Percentiles rank a stretch among this genome's conserved stretches.
Conservation (phyloP, 2,113 vertebrate genomes). For the Apeltes quadracus region DNA sequence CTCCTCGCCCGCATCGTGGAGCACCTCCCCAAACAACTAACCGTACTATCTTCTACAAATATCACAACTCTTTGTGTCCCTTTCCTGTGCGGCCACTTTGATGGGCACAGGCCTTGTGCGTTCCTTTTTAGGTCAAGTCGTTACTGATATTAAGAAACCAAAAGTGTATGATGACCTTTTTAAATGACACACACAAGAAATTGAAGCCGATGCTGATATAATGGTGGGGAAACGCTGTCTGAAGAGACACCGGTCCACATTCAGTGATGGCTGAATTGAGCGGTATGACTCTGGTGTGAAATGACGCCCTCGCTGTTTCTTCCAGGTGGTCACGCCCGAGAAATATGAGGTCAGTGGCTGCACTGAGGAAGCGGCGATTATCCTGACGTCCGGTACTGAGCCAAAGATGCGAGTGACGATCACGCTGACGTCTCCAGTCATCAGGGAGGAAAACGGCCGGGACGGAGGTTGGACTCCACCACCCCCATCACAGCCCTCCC, state of each 20-base stretch:
- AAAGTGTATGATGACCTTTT: neutral
- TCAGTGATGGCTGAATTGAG: neutral
- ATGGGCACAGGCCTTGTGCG: neutral
- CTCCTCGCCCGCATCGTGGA: constrained; percentile 91
- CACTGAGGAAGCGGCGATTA: constrained; percentile 90
- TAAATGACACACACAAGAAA: constrained; percentile 2
- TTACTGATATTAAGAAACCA: neutral
- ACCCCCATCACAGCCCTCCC: constrained; percentile 41
- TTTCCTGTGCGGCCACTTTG: neutral
- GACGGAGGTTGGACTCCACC: constrained; percentile 93
- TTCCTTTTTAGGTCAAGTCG: neutral
- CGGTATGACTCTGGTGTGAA: neutral
- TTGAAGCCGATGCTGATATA: too few relatives aligned
- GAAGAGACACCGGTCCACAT: neutral
- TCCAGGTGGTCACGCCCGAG: constrained; percentile 93
- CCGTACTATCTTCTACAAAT: constrained; percentile 79
- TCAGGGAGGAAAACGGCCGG: constrained; percentile 91
- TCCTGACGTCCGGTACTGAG: constrained; percentile 91
- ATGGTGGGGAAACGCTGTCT: too few relatives aligned
- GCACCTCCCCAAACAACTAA: constrained; percentile 94
- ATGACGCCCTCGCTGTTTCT: constrained; percentile 15
- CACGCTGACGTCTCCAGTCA: constrained; percentile 95
- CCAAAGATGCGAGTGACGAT: constrained; percentile 99
- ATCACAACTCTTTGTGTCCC: neutral
- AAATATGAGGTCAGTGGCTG: constrained; percentile 96